A percentile compares a stretch with the other conserved stretches of the same genome.
phyloP scores from a whole-genome alignment of 2,888 invertebrate species.

The Litoditis marina region DNA sequence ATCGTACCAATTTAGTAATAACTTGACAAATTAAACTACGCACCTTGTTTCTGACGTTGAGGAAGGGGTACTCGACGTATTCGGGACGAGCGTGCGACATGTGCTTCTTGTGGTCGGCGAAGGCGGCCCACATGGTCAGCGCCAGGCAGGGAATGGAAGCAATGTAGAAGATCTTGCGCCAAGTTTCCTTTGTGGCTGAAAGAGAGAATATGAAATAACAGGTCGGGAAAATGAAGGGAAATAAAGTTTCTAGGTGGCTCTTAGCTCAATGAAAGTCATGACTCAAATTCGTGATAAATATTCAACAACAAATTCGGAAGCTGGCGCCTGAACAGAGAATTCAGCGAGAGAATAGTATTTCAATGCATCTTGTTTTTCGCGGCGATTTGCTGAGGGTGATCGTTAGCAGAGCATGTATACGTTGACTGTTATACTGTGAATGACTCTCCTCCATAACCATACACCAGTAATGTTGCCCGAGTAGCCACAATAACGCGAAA shows the following conservation, averaged over 20 bases:
- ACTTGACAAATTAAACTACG: neutral
- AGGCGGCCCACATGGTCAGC: slow-evolving; percentile 54
- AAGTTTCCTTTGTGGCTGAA: slow-evolving; percentile 48
- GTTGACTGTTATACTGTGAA: too few relatives aligned
- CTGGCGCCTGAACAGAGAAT: too few relatives aligned
- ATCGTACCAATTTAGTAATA: neutral
- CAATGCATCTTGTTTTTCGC: too few relatives aligned
- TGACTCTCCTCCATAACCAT: too few relatives aligned
- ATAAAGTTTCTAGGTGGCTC: neutral
- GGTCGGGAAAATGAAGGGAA: neutral
- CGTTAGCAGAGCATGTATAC: too few relatives aligned
- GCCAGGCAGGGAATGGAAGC: slow-evolving; percentile 54
- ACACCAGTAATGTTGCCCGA: too few relatives aligned
- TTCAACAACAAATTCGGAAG: too few relatives aligned
- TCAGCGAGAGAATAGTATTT: too few relatives aligned
- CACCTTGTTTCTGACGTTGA: slow-evolving; percentile 55
- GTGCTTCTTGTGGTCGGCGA: slow-evolving; percentile 41
- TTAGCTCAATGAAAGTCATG: neutral
- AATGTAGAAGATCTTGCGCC: slow-evolving; percentile 58
- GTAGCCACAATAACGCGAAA: too few relatives aligned
- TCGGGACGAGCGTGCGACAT: slow-evolving; percentile 50
- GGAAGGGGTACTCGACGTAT: slow-evolving; percentile 55
- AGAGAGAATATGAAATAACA: neutral
- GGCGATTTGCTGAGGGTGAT: too few relatives aligned
- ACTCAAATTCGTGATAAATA: too few relatives aligned